These are phyloP conservation scores for Drosophila bifasciata DNA, from an alignment of 1,140 invertebrate genomes.

Conservation along the genomic window DNA sequence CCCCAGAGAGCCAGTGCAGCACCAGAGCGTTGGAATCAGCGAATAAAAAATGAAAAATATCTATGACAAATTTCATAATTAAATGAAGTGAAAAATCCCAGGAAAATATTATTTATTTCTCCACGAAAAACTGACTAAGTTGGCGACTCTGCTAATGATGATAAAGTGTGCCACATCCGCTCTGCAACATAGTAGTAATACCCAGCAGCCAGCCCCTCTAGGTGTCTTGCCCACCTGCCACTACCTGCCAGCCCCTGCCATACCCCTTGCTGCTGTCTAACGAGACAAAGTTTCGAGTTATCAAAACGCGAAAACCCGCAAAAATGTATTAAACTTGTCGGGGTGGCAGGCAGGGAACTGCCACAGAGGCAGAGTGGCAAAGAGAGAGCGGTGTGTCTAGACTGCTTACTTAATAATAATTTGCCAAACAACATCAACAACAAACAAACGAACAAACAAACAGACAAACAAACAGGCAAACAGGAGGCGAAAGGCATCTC, in stretches of 20 bases:
- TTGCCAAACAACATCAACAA: constrained; percentile 46
- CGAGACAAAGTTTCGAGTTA: constrained; percentile 70
- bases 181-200: too few species aligned
- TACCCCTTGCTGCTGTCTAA: constrained; percentile 56
- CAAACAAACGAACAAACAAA: constrained; percentile 41
- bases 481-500: constrained; percentile 37
- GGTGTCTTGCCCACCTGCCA: constrained; percentile 39
- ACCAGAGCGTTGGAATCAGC: neutral
- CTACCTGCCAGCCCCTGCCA: too few species aligned
- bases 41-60: constrained; percentile 22
- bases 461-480: constrained; percentile 40
- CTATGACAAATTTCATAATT: constrained; percentile 68
- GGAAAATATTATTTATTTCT: constrained; percentile 61
- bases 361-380: too few species aligned
- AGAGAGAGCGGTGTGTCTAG: constrained; percentile 40
- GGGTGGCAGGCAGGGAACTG: neutral
- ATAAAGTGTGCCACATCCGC: constrained; percentile 56
- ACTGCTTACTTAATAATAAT: constrained; percentile 63
- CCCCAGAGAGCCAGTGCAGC: too few species aligned
- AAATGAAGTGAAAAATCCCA: constrained; percentile 55
- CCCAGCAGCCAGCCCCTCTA: too few species aligned
- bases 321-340: constrained; percentile 64
- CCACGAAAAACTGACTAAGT: constrained; percentile 20
- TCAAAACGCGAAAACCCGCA: constrained; percentile 64
- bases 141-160: constrained; percentile 60